A percentile compares a stretch with the other conserved stretches of the same genome.
These are phyloP conservation scores for Camponotus fellah DNA, from an alignment of 2,888 invertebrate genomes.

Conservation along the genomic window DNA sequence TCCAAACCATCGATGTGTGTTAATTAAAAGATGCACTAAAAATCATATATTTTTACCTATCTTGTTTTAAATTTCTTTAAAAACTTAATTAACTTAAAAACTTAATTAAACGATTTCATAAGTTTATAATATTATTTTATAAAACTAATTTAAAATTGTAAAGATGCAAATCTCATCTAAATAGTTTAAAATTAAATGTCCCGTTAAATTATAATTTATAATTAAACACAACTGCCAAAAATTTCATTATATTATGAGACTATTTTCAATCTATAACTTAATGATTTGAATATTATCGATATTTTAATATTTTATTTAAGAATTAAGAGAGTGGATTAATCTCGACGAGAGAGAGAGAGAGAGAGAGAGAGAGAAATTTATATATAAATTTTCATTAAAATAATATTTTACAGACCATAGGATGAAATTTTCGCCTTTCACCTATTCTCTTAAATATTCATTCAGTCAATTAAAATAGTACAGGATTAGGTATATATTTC, in stretches of 20 bases:
- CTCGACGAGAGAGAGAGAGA: neutral
- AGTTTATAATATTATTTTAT: neutral
- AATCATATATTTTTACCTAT: neutral
- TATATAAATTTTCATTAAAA: neutral
- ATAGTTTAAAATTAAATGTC: neutral
- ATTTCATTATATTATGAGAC: neutral
- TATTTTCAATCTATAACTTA: neutral
- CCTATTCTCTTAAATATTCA: slow-evolving; percentile 19
- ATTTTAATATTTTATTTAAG: neutral
- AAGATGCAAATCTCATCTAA: neutral
- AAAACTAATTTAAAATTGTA: neutral
- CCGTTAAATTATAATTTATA: no score
- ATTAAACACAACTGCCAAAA: neutral
- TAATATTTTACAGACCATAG: neutral
- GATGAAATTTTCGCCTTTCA: neutral
- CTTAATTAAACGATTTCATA: neutral
- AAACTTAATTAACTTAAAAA: neutral
- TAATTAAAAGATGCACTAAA: neutral
- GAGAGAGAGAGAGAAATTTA: no score
- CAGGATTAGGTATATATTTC: slow-evolving; percentile 23
- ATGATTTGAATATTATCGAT: neutral
- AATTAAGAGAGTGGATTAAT: neutral
- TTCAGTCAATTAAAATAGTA: neutral
- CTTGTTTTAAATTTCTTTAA: neutral
- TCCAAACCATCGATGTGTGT: neutral